Percentiles rank a stretch among this genome's conserved stretches.
Conservation (phyloP, 2,797 vertebrate species). For the Chaenodraco wilsoni region DNA sequence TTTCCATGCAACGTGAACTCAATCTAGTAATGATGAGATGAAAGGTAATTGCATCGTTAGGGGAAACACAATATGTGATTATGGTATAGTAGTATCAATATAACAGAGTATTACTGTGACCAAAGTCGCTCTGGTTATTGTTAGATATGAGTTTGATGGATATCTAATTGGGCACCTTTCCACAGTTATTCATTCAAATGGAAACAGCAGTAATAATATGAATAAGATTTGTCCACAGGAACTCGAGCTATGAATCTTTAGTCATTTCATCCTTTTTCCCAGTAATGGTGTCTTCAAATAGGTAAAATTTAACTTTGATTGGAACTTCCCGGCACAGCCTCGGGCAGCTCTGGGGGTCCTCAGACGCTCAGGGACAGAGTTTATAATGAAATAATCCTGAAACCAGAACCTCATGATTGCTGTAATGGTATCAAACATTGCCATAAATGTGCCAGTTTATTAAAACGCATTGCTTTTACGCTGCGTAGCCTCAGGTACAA, state of each 20-base stretch:
- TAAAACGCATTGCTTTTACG: neutral
- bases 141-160: neutral
- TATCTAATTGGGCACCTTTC: slow-evolving; percentile 12
- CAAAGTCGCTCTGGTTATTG: neutral
- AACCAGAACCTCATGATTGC: neutral
- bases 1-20: neutral
- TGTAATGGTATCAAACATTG: too few relatives aligned
- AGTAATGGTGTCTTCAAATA: slow-evolving; percentile 16
- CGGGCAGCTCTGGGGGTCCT: slow-evolving; percentile 11
- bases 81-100: neutral
- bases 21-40: neutral
- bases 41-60: neutral
- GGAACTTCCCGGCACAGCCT: slow-evolving; percentile 17
- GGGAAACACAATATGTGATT: neutral
- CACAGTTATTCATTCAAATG: slow-evolving; percentile 18
- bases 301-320: slow-evolving; percentile 1
- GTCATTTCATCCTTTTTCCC: neutral
- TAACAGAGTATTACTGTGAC: neutral
- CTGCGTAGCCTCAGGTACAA: neutral
- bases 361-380: neutral
- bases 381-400: slow-evolving; percentile 6
- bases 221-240: slow-evolving; percentile 7
- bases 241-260: slow-evolving; percentile 8
- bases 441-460: neutral
- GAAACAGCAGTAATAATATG: neutral